Evolutionary conservation across 2,113 vertebrate species (phyloP).

Genomic region (Chascanopsetta lugubris): DNA sequence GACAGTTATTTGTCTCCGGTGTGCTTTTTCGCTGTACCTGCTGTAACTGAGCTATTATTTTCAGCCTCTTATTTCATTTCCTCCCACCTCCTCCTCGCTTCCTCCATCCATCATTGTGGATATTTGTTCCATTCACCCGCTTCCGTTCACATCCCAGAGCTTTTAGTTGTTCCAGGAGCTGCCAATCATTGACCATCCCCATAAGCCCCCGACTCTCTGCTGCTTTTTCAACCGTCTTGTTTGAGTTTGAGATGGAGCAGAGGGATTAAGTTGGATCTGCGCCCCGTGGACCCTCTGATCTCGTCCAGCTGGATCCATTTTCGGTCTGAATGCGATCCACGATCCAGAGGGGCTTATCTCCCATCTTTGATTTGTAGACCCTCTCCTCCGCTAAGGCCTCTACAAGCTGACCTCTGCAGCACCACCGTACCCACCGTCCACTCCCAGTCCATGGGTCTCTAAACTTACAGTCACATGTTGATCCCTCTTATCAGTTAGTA

Average conservation of each 20-base stretch:
- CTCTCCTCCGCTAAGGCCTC: slow-evolving; percentile 21
- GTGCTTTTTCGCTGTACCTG: slow-evolving; percentile 29
- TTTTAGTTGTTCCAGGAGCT: slow-evolving; percentile 47
- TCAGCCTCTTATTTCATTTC: slow-evolving; percentile 26
- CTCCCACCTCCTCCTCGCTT: slow-evolving; percentile 37
- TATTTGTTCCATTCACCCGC: slow-evolving; percentile 57
- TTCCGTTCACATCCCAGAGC: slow-evolving; percentile 24
- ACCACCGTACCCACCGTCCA: neutral
- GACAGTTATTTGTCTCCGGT: slow-evolving; percentile 29
- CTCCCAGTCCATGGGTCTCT: neutral
- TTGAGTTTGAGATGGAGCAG: slow-evolving; percentile 60
- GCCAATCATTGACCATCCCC: slow-evolving; percentile 42
- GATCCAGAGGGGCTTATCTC: slow-evolving; percentile 49
- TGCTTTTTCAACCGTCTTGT: slow-evolving; percentile 56
- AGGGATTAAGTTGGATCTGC: slow-evolving; percentile 54
- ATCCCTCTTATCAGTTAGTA: neutral
- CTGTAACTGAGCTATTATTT: slow-evolving; percentile 57
- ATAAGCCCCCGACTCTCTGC: slow-evolving; percentile 30
- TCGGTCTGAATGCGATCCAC: slow-evolving; percentile 35
- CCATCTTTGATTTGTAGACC: slow-evolving; percentile 46
- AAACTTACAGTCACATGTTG: neutral
- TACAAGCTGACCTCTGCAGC: slow-evolving; percentile 15
- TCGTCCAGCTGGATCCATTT: slow-evolving; percentile 35
- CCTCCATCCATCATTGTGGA: slow-evolving; percentile 57
- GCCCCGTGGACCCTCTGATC: slow-evolving; percentile 46